These are phyloP conservation scores for Macaria notata DNA, from an alignment of 2,888 invertebrate genomes.

Conservation along the genomic window DNA sequence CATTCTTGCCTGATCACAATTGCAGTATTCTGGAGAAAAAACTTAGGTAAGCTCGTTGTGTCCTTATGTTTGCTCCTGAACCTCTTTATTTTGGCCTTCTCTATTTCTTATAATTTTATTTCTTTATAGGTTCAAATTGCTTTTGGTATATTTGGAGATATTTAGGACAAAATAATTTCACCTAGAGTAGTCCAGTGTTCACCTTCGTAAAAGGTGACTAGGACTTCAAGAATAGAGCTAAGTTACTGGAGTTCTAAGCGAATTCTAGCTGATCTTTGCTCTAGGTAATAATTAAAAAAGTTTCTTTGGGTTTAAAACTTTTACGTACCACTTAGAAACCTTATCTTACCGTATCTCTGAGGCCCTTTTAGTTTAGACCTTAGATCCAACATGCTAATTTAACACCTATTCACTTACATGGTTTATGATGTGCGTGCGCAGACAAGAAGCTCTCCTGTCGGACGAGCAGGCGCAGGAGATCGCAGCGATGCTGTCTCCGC, in stretches of 20 bases:
- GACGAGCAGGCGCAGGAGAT: constrained; percentile 96
- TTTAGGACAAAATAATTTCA: too few species aligned
- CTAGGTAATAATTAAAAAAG: too few species aligned
- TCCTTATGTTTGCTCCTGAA: constrained; percentile 36
- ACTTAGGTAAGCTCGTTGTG: constrained; percentile 86
- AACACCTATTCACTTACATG: neutral
- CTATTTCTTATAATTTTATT: constrained; percentile 35
- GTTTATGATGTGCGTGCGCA: constrained; percentile 49
- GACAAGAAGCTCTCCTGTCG: constrained; percentile 91
- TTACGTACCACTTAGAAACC: neutral
- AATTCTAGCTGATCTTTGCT: too few species aligned
- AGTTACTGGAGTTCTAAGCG: too few species aligned
- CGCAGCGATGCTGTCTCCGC: constrained; percentile 88
- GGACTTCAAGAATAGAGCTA: too few species aligned
- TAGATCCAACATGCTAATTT: neutral
- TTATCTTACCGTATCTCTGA: neutral
- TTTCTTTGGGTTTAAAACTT: constrained; percentile 28
- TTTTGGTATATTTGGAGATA: too few species aligned
- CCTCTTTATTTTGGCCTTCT: constrained; percentile 17
- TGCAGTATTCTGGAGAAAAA: constrained; percentile 92
- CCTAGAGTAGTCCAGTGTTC: too few species aligned
- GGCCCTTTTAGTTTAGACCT: neutral
- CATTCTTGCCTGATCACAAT: constrained; percentile 79
- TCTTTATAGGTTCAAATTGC: too few species aligned
- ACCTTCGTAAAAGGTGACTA: too few species aligned